These are phyloP conservation scores for Noctua comes DNA, from an alignment of 2,888 invertebrate species.

Conservation along the genomic window DNA sequence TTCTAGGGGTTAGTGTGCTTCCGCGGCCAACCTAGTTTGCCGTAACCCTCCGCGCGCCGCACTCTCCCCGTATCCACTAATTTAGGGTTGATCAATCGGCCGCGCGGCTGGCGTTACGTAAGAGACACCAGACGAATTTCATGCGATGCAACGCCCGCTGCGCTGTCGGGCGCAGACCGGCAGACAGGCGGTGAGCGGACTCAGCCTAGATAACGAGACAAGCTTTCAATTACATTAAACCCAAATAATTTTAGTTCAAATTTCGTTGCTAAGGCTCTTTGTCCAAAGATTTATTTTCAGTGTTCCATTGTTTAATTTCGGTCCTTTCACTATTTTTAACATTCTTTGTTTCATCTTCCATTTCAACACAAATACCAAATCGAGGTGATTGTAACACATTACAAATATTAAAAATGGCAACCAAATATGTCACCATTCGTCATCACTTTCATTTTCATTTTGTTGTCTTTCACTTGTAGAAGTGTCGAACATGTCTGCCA, in stretches of 20 bases:
- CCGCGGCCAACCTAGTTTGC: conserved; percentile 90
- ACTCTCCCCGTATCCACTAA: conserved; percentile 85
- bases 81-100: conserved; percentile 90
- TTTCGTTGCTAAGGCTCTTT: conserved; percentile 2
- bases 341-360: not conserved
- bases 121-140: conserved; percentile 79
- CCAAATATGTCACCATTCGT: not conserved
- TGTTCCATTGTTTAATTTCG: not conserved
- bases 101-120: conserved; percentile 83
- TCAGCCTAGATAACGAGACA: conserved; percentile 33
- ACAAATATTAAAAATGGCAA: not conserved
- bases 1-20: conserved; percentile 91
- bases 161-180: conserved; percentile 44
- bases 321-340: not conserved
- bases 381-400: not conserved
- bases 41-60: conserved; percentile 83
- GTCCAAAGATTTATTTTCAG: not conserved
- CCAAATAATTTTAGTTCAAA: conserved; percentile 13
- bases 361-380: not conserved
- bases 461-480: not conserved
- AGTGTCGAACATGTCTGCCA: conserved; percentile 13
- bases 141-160: conserved; percentile 57
- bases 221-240: conserved; percentile 29
- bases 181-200: conserved; percentile 12
- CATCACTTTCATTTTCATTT: conserved; percentile 24